Percentiles rank a stretch among this genome's conserved stretches.
Conservation (phyloP, 1,140 invertebrate genomes). For the Manduca sexta region DNA sequence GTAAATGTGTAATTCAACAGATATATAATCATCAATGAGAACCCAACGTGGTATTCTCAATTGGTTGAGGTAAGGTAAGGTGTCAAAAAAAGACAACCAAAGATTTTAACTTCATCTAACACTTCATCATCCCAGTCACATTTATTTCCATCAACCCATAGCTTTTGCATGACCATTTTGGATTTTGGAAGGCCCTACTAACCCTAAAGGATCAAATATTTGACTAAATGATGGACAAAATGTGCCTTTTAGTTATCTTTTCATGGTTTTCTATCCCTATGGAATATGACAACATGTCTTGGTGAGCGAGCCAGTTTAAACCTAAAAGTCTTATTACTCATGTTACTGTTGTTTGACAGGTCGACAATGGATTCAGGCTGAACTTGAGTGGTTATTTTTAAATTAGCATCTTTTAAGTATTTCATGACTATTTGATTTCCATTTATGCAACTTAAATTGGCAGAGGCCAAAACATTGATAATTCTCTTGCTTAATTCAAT, state of each 20-base stretch:
- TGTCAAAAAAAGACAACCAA: constrained; percentile 10
- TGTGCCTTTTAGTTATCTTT: constrained; percentile 12
- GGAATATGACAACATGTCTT: constrained; percentile 9
- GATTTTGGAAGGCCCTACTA: constrained; percentile 14
- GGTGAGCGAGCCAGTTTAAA: constrained; percentile 13
- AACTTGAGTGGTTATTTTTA: no score
- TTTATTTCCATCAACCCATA: constrained; percentile 12
- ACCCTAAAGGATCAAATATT: constrained; percentile 22
- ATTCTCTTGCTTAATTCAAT: background rate
- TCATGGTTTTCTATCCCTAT: constrained; percentile 3
- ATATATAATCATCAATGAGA: constrained; percentile 1
- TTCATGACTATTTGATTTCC: background rate
- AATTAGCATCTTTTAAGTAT: background rate
- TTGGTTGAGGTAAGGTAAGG: constrained; percentile 10
- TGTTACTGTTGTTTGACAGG: no score
- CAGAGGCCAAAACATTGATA: constrained; percentile 1
- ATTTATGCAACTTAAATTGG: constrained; percentile 10
- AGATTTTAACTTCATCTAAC: constrained; percentile 1
- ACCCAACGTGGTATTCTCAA: constrained; percentile 13
- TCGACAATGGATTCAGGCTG: no score
- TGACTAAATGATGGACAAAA: constrained; percentile 14
- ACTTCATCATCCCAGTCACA: constrained; percentile 12
- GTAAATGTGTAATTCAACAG: constrained; percentile 17
- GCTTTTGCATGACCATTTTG: constrained; percentile 16
- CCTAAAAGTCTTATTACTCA: constrained; percentile 14